Percentiles rank a stretch among this genome's conserved stretches.
These are phyloP conservation scores for Lissonota sp. DNA, from an alignment of 2,888 invertebrate species.

Conservation along the genomic window DNA sequence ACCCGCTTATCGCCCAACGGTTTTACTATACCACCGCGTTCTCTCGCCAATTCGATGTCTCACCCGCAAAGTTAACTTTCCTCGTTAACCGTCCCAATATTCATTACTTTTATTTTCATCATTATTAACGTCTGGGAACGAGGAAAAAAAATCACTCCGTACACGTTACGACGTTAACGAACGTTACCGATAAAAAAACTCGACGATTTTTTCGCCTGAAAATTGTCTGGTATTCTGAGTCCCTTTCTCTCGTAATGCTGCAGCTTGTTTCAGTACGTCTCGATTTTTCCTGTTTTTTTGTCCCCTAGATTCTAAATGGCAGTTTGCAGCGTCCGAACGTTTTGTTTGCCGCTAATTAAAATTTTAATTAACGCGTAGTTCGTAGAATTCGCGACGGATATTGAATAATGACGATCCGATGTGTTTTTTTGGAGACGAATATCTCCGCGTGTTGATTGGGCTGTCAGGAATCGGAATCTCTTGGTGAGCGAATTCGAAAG, in stretches of 20 bases:
- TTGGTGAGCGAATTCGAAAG: neutral
- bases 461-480: neutral
- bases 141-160: neutral
- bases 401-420: too few species aligned
- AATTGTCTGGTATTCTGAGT: neutral
- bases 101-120: slow-evolving; percentile 11
- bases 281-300: too few species aligned
- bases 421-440: too few species aligned
- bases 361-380: too few species aligned
- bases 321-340: too few species aligned
- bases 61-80: slow-evolving; percentile 36
- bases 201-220: neutral
- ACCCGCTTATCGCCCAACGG: neutral
- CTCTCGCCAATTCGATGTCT: neutral
- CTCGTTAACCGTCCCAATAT: slow-evolving; percentile 31
- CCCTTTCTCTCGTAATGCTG: neutral
- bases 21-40: slow-evolving; percentile 1
- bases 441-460: neutral
- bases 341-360: too few species aligned
- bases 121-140: slow-evolving; percentile 14
- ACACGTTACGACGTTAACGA: neutral
- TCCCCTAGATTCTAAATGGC: too few species aligned
- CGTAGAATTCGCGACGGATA: too few species aligned
- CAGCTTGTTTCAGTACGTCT: neutral
- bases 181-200: neutral